Conservation (phyloP, 2,797 vertebrate genomes). For the Dromococcyx pavoninus region DNA sequence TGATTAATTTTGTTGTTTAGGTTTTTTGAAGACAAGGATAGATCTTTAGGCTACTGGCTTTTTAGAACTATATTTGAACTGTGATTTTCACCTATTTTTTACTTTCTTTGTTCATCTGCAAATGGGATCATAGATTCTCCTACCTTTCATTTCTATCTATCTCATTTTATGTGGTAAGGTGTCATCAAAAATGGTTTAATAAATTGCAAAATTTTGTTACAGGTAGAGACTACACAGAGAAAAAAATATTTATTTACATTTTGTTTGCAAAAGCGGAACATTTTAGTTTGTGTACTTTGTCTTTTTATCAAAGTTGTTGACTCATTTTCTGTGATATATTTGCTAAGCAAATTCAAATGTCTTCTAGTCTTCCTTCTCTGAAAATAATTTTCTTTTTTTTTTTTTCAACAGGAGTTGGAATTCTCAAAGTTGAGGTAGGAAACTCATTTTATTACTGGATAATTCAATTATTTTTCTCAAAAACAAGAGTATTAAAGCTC, state of each 20-base stretch:
- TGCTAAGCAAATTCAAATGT: background rate
- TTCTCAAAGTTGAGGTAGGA: conserved; percentile 69
- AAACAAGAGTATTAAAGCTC: background rate
- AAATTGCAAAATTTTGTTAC: background rate
- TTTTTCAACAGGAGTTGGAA: conserved; percentile 53
- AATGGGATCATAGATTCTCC: background rate
- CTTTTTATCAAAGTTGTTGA: background rate
- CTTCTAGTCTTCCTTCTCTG: background rate
- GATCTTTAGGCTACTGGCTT: background rate
- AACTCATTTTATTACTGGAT: background rate
- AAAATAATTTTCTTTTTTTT: background rate
- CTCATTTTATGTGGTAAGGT: background rate
- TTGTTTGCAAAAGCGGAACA: rapidly evolving
- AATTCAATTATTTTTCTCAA: background rate
- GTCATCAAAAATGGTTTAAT: background rate
- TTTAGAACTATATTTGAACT: background rate
- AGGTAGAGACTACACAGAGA: rapidly evolving
- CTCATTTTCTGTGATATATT: background rate
- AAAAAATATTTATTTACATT: background rate
- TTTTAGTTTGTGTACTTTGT: background rate
- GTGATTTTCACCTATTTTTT: background rate
- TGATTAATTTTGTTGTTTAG: background rate
- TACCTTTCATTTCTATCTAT: background rate
- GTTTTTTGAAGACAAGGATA: background rate
- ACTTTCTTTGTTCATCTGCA: background rate